Base-by-base conservation (phyloP, 2,888 invertebrate species). In the Schrankia costaestrigalis region DNA sequence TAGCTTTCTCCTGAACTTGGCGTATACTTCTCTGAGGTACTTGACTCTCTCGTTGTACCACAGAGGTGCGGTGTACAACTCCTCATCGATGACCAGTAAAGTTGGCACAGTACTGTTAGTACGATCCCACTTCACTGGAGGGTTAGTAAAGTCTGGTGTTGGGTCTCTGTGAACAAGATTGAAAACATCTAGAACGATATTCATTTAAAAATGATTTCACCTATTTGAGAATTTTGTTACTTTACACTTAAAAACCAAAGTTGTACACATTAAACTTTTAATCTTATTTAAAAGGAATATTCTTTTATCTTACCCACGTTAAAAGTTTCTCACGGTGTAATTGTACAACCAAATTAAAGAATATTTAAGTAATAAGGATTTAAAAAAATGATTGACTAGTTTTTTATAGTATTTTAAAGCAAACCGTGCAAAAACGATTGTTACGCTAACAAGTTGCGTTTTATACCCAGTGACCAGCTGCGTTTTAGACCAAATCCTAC, bases 51-150 rank as follows among this genome's bases (percentile, higher is more conserved):
- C 63, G 3, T 63, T 64, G 43, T 46, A 56, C 76, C 77, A 79
- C 35, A 82, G 56, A 0, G 82, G 78, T 1, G 29, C 44, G 0
- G 57, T 64, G 21, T 56, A 41, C 27, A 77, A 63, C 40, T 71
- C 39, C 1, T 56, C 23, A 31, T 78, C 78, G 1, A 85, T 79
- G 31, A 71, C 56, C 19, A 84, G 54, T 0, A 69, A 53, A 1
- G 50, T 55, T 0, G 74, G 77, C 2, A 56, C 27, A 0, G 57
- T 19, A 1, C 35, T 43, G 23, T 70, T 56, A 0, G 68, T 56
- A 3, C 68, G 67, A 1, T 37, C 28, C 84, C 84, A 84, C 36
- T 56, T 62, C 2, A 73, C 40, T 7, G 78, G 75, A 10, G 78
- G 29, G 1, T 59, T 56, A 1, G 69, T 55, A 1, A 41, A 31